These are phyloP conservation scores for Hirudo medicinalis DNA, from an alignment of 1,140 invertebrate genomes.

Conservation along the genomic window DNA sequence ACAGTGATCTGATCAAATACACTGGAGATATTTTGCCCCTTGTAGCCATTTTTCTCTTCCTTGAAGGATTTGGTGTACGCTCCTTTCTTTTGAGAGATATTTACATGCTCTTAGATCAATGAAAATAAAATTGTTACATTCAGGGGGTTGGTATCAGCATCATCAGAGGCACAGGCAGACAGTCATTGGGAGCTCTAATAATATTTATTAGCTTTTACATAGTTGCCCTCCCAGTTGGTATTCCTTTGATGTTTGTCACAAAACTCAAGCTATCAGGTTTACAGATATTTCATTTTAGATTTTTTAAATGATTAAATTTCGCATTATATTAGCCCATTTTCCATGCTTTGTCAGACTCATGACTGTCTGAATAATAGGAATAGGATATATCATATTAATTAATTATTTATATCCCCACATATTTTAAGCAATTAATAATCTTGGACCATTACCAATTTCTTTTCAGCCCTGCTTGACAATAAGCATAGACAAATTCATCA, in stretches of 20 bases:
- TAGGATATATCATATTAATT: background rate
- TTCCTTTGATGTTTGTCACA: conserved; percentile 24
- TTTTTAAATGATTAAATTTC: background rate
- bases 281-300: background rate
- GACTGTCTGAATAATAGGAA: background rate
- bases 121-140: background rate
- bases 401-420: background rate
- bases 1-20: conserved; percentile 19
- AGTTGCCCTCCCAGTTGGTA: conserved; percentile 23
- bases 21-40: conserved; percentile 18
- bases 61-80: conserved; percentile 23
- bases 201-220: conserved; percentile 23
- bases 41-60: conserved; percentile 21
- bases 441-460: background rate
- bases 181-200: conserved; percentile 22
- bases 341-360: no score
- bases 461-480: background rate
- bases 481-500: background rate
- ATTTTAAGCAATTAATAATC: background rate
- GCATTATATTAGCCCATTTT: background rate
- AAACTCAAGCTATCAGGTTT: conserved; percentile 22
- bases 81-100: background rate
- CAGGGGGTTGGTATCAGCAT: conserved; percentile 23
- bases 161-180: conserved; percentile 23
- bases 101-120: background rate